Evolutionary conservation across 2,797 vertebrate species (phyloP), one percentile per base, ranked within the genome.

Genomic region (Enteromius trimaculatus): DNA sequence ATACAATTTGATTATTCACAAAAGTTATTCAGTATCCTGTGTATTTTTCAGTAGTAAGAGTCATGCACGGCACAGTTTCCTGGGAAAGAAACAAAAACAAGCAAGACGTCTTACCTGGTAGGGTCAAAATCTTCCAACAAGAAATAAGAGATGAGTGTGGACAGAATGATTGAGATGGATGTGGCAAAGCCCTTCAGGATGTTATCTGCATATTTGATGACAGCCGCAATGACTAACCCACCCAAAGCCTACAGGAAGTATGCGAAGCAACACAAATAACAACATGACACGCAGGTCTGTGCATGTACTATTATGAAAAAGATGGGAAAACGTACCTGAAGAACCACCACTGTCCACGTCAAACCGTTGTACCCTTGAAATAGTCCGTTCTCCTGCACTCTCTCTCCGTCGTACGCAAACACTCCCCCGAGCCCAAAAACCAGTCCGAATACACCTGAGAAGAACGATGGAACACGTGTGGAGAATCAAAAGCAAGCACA

Each of bases 151-250:
- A 99, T 99, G 60, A 99, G 21, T 1, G 97, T 98, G 81, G 97
- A 99, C 86, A 99, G 93, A 92, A 99, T 99, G 93, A 99, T 99
- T 87, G 98, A 99, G 81, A 98, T 95, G 47, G 98, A 98, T 4
- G 97, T 98, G 58, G 98, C 97, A 69, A 99, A 99, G 90, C 98
- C 97, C 92, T 99, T 99, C 91, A 99, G 96, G 92, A 99, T 99
- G 91, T 99, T 99, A 93, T 99, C 98, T 0, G 98, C 98, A 13
- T 99, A 99, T 91, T 99, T 99, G 93, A 99, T 99, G 91, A 99
- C 98, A 85, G 97, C 97, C 82, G 97, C 98, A 89, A 99, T 96
- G 86, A 99, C 96, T 92, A 99, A 94, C 74, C 98, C 98, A 51
- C 98, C 98, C 85, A 99, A 94, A 81, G 98, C 98, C 98, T 99